Evolutionary conservation across 1,140 invertebrate species (phyloP), one percentile per base, ranked within the genome.

Genomic region (Trachelipus rathkii): DNA sequence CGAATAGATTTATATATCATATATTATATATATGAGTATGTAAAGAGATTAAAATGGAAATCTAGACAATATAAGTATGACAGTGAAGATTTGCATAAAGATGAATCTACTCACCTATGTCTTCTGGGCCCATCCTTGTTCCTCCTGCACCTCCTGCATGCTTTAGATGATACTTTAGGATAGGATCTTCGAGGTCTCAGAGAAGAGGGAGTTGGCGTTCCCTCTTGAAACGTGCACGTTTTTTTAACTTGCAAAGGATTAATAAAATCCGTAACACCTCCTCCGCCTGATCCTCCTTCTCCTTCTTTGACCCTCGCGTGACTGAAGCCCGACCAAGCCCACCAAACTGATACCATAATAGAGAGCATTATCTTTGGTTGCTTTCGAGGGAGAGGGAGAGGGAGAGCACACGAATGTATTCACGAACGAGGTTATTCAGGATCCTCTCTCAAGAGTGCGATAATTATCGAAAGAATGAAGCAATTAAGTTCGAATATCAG

Each of bases 141-240:
- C 60, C 77, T 79, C 50, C 78, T 76, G 66, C 78, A 82, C 67
- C 74, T 77, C 13, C 77, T 74, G 69, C 73, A 78, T 23, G 53
- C 70, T 24, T 71, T 75, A 19, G n/a, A n/a, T n/a, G n/a, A n/a
- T n/a, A n/a, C n/a, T n/a, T n/a, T n/a, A n/a, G 73, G 76, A n/a
- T 74, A 75, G n/a, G 73, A 73, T 6, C 78, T 75, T 13, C 75
- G 44, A 7, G 75, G 78, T 24, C 75, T 60, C 9, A 50, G 70
- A 13, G 44, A 44, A 19, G 68, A 70, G 21, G 68, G 50, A 44
- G 78, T 77, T 68, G 75, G 75, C 23, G 75, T 73, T 5, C 60
- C 72, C n/a, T 79, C 44, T 50, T 76, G 75, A 68, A 76, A 76
- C 11, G 75, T 76, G 74, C 79, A 81, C 10, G 77, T 81, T 67